Base-by-base conservation (phyloP, 1,140 invertebrate genomes). In the Orchestia grillus region DNA sequence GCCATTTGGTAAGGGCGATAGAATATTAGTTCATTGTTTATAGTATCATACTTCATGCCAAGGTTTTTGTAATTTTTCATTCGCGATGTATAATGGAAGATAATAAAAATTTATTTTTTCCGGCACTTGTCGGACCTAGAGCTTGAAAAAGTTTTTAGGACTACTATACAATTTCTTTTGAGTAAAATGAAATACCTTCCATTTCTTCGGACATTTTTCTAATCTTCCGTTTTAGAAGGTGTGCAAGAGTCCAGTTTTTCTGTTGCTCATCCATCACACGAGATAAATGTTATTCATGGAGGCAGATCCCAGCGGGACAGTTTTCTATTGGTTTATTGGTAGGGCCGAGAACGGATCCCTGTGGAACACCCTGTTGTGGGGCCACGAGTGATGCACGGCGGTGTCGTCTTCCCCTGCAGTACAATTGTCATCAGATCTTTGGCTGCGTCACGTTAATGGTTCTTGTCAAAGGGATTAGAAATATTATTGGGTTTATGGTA, bases 291-390 rank as follows among this genome's bases (percentile, higher is more conserved):
- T 94, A 94, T 94, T 94, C 92, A 94, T 94, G 92, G 92, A 94
- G 47, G 44, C 92, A 47, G 19, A 94, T 94, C 92, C 92, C 44
- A 28, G 36, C 36, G 92, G 92, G 92, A 94, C 92, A 94, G 92
- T 94, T 94, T 94, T 94, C 92, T 94, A 94, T 94, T 94, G 92
- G 92, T 94, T 47, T 94, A 94, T 94, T 94, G 92, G 92, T 45
- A 36, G 88, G 41, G 36, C 88, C 62, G 11, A 36, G 62, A 77
- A 77, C 28, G 28, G 62, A 23, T 23, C 62, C 62, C 36, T 77
- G 62, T 15, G 11, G 62, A 28, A 77, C 62, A 77, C 62, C 62
- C 62, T 77, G 62, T 19, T 23, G 62, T 77, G 11, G 62, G 1
- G 62, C 62, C 62, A 36, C 62, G 11, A 36, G 15, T 77, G 62